Base-by-base conservation (phyloP, 2,888 invertebrate genomes). In the Poecilobothrus nobilitatus region DNA sequence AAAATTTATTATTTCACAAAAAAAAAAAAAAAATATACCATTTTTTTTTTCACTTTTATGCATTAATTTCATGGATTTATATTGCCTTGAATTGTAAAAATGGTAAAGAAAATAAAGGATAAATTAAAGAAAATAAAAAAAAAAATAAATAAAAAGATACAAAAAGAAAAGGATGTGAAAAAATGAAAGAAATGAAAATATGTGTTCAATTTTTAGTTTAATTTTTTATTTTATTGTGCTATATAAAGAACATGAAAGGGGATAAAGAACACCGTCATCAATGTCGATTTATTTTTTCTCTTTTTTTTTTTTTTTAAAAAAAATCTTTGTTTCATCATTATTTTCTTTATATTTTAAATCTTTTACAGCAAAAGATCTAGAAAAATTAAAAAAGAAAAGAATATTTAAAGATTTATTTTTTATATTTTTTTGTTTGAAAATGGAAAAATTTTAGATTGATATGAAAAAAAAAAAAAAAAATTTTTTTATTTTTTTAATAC, bases 101-200 rank as follows among this genome's bases (percentile, higher is more conserved):
- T 53, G 3, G 18, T 15, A 53, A 53, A 53, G 7, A 53, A 15
- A 53, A 53, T 12, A 18, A 53, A 53, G 15, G 18, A 18, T 12
- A 53, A 53, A 53, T 37, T 37, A 37, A 12, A 37, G 37, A 8
- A 37, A 37, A 37, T 37, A 37, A 37, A 53, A 18, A 53, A 53
- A 53, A 6, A 53, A 18, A 18, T 53, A 18, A 2, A 53, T 3
- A n/a, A 12, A 53, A 18, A 18, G 2, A 37, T 7, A 5, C 4
- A 5, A 37, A 37, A 10, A 37, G 12, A 5, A 8, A 53, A 18
- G 21, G 20, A 27, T n/a, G n/a, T n/a, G n/a, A n/a, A n/a, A n/a
- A 18, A 64, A 33, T 27, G 27, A 64, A 64, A 64, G 27, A 63
- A 10, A 63, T 63, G 10, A 65, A 33, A n/a, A 65, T 33, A 33